These are phyloP conservation scores for Chaetorhynchus papuensis DNA, from an alignment of 2,113 vertebrate genomes.

Conservation along the genomic window DNA sequence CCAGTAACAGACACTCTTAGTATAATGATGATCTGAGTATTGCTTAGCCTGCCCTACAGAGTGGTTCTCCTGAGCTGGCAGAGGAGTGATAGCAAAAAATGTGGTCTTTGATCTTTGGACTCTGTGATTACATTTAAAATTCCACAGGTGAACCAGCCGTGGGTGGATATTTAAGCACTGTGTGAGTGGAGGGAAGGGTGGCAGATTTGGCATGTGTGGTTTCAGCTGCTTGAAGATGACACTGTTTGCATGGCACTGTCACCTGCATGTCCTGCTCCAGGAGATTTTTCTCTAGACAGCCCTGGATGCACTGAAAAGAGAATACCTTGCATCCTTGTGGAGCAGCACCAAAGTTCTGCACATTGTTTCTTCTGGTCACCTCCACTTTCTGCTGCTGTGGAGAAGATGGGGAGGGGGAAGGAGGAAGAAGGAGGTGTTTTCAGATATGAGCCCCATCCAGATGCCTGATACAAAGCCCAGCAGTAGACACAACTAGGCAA, in stretches of 20 bases:
- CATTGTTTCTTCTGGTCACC: neutral
- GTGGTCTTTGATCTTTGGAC: neutral
- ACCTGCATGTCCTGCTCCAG: neutral
- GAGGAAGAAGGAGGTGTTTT: neutral
- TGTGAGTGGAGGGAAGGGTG: neutral
- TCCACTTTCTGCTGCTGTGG: neutral
- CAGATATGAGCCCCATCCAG: neutral
- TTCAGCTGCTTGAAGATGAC: neutral
- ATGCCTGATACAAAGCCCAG: neutral
- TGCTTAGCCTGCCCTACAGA: neutral
- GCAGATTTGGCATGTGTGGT: neutral
- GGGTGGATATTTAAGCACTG: neutral
- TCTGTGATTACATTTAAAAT: neutral
- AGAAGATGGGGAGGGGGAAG: neutral
- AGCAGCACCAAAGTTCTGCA: neutral
- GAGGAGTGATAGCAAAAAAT: neutral
- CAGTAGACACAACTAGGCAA: neutral
- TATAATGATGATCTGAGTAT: neutral
- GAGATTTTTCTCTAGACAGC: neutral
- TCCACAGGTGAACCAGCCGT: neutral
- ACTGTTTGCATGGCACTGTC: neutral
- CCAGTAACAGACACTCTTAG: neutral
- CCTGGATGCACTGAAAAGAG: neutral
- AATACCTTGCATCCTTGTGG: neutral
- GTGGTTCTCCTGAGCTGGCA: neutral